Evolutionary conservation across 1,140 invertebrate genomes (phyloP), one percentile per base, ranked within the genome.

Genomic region (Papilio helenus): DNA sequence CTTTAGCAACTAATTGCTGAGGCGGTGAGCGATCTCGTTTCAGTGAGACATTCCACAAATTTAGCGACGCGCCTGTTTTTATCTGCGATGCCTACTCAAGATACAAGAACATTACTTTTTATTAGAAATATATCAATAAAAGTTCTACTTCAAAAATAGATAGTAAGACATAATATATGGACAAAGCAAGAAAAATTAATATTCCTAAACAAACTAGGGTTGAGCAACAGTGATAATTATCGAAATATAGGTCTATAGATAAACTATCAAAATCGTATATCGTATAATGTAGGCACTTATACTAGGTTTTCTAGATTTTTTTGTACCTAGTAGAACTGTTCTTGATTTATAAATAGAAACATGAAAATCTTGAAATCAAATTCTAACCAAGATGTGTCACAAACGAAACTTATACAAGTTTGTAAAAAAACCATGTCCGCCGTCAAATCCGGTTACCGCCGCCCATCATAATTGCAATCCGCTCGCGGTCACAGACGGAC

Each of bases 1-100:
- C 90, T 91, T 91, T 90, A 84, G 88, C 85, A 82, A 89, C 89
- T 92, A 92, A 92, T 92, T 92, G 89, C 86, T 79, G 89, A 92
- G 90, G 89, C 84, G 89, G 85, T 83, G 85, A 87, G 74, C 81
- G 80, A 85, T 87, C 80, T 81, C 79, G 58, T 83, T 85, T 88
- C 86, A 87, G 39, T 44, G 72, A 74, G 72, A 49, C 72, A 74
- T 74, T 74, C 72, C 72, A 12, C 72, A 74, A 51, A 74, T 46
- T 72, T 72, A 29, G 72, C 42, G 14, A 20, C 20, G 23, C 44
- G 49, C 72, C 72, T 20, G 42, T 39, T 46, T 73, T 73, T 73
- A 73, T 74, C 44, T 74, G 44, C 18, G 3, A 49, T 49, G 4
- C 39, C 29, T 73, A 49, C 68, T 42, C 2, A 39, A n/a, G 10